These are phyloP conservation scores for Phalera bucephala DNA, from an alignment of 2,888 invertebrate genomes.

Conservation along the genomic window DNA sequence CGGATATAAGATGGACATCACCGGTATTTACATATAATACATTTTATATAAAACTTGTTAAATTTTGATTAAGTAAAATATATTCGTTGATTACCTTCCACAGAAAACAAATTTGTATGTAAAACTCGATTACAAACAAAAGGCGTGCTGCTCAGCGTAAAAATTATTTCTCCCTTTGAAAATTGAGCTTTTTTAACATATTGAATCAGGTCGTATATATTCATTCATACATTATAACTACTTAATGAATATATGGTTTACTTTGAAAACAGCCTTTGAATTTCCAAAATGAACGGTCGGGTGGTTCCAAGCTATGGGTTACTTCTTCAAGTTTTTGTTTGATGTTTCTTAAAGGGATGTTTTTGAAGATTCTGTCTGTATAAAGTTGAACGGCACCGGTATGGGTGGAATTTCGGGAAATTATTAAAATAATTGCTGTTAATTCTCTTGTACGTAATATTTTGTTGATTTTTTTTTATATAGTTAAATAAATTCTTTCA, in stretches of 20 bases:
- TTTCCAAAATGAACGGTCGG: background rate
- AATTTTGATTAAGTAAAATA: too few relatives aligned
- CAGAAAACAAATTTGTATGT: too few relatives aligned
- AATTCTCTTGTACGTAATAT: background rate
- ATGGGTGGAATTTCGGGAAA: background rate
- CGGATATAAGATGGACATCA: too few relatives aligned
- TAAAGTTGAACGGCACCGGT: background rate
- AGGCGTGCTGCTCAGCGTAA: background rate
- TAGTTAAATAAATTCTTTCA: background rate
- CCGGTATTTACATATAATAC: too few relatives aligned
- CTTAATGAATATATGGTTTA: background rate
- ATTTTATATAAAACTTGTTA: too few relatives aligned
- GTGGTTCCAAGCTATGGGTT: background rate
- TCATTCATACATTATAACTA: background rate
- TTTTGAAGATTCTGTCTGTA: background rate
- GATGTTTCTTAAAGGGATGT: background rate
- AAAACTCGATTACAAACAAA: background rate
- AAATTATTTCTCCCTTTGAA: conserved; percentile 1
- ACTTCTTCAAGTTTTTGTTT: background rate
- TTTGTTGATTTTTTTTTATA: background rate
- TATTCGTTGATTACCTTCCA: too few relatives aligned
- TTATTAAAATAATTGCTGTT: too few relatives aligned
- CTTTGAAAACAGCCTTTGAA: background rate
- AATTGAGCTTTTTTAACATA: background rate
- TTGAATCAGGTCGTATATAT: background rate